Evolutionary conservation across 53 echinoderm and acorn worm genomes (phyloP).

Genomic region (Hippasteria phrygiana): DNA sequence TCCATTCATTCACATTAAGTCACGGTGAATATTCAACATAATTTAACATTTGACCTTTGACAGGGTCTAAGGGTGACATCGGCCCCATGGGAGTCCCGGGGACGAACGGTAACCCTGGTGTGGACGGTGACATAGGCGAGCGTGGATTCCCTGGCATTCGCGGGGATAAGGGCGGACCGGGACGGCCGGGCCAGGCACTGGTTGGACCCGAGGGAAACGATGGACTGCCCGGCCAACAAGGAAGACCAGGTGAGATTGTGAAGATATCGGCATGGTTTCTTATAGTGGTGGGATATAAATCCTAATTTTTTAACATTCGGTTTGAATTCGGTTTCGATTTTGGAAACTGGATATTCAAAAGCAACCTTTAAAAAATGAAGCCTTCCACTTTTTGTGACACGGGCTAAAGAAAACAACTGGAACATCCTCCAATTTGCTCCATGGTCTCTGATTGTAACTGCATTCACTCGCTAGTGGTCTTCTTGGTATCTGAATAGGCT

Average conservation of each 20-base stretch:
- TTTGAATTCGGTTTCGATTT: no score
- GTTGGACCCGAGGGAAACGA: conserved; percentile 62
- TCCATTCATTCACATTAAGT: not conserved
- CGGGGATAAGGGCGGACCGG: conserved; percentile 69
- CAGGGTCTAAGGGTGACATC: conserved; percentile 54
- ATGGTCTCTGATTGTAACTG: no score
- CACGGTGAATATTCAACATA: not conserved
- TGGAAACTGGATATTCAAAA: no score
- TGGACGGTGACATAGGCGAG: conserved; percentile 65
- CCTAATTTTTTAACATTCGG: no score
- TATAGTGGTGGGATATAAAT: no score
- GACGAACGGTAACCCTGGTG: conserved; percentile 10
- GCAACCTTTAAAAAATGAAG: no score
- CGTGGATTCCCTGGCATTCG: conserved; percentile 35
- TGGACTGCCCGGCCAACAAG: conserved; percentile 58
- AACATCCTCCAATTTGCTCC: no score
- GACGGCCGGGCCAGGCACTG: conserved; percentile 55
- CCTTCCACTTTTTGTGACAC: no score
- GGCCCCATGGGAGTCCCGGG: conserved; percentile 59
- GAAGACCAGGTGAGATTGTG: conserved; percentile 46
- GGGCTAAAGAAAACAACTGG: no score
- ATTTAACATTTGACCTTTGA: not conserved
- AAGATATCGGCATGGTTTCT: no score
- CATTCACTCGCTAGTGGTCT: no score
- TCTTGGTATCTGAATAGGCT: no score